Conservation (phyloP, 2,113 vertebrate genomes). For the Pelecanoides urinatrix region DNA sequence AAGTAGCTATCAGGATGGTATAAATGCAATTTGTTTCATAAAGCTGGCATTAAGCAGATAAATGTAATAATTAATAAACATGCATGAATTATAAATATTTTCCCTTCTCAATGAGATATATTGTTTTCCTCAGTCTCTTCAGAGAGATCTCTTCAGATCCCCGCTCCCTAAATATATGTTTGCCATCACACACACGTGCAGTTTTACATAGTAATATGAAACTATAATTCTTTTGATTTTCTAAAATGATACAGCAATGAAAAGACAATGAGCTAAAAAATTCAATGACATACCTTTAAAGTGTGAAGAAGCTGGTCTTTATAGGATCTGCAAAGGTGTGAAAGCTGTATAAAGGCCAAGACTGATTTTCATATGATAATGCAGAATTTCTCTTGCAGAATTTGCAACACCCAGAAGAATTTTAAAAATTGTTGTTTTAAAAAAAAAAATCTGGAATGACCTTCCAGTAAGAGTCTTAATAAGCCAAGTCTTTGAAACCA, state of each 20-base stretch:
- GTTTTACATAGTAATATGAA: neutral
- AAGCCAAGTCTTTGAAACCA: neutral
- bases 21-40: slow-evolving; percentile 22
- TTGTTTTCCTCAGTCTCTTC: neutral
- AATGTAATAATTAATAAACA: slow-evolving; percentile 15
- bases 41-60: neutral
- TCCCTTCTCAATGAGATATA: neutral
- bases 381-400: neutral
- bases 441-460: neutral
- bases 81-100: neutral
- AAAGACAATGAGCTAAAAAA: neutral
- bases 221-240: neutral
- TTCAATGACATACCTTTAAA: neutral
- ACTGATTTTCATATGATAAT: neutral
- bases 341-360: neutral
- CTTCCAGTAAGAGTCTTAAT: neutral
- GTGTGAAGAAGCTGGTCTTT: neutral
- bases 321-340: neutral
- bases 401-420: neutral
- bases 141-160: neutral
- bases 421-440: neutral
- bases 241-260: neutral
- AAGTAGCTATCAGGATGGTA: neutral
- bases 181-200: neutral
- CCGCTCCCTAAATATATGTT: neutral